Percentiles rank a stretch among this genome's conserved stretches.
phyloP scores from a whole-genome alignment of 1,140 invertebrate species.

The Drosophila orosa region DNA sequence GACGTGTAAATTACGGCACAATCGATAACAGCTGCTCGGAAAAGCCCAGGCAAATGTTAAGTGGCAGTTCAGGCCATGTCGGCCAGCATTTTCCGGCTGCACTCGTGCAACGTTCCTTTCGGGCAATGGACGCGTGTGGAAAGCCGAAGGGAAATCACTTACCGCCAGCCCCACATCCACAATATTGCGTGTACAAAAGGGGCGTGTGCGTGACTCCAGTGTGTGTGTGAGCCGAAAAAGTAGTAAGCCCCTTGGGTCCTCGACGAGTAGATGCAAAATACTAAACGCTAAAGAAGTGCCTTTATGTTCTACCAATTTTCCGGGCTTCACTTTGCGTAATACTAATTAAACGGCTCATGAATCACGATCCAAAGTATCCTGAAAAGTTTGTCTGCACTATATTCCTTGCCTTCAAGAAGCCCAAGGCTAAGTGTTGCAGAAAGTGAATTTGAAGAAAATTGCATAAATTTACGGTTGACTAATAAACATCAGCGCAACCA shows the following conservation, averaged over 20 bases:
- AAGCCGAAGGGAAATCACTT: slow-evolving; percentile 33
- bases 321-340: slow-evolving; percentile 15
- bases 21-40: slow-evolving; percentile 26
- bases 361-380: background rate
- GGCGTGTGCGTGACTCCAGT: slow-evolving; percentile 38
- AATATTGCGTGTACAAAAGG: slow-evolving; percentile 52
- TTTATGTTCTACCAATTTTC: slow-evolving; percentile 34
- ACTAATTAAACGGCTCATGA: background rate
- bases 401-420: background rate
- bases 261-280: slow-evolving; percentile 26
- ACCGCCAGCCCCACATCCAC: slow-evolving; percentile 19
- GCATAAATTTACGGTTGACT: slow-evolving; percentile 14
- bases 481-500: background rate
- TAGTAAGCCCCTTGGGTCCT: slow-evolving; percentile 21
- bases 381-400: background rate
- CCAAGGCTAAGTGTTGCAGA: slow-evolving; percentile 1
- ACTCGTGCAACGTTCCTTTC: slow-evolving; percentile 73
- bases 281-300: slow-evolving; percentile 38
- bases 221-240: slow-evolving; percentile 27
- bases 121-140: slow-evolving; percentile 58
- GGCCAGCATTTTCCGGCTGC: slow-evolving; percentile 64
- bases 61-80: slow-evolving; percentile 25
- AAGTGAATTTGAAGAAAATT: slow-evolving; percentile 9
- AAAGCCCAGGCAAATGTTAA: slow-evolving; percentile 23
- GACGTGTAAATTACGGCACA: slow-evolving; percentile 3